Base-by-base conservation (phyloP, 1,140 invertebrate species). In the Panagrolaimus sp. region DNA sequence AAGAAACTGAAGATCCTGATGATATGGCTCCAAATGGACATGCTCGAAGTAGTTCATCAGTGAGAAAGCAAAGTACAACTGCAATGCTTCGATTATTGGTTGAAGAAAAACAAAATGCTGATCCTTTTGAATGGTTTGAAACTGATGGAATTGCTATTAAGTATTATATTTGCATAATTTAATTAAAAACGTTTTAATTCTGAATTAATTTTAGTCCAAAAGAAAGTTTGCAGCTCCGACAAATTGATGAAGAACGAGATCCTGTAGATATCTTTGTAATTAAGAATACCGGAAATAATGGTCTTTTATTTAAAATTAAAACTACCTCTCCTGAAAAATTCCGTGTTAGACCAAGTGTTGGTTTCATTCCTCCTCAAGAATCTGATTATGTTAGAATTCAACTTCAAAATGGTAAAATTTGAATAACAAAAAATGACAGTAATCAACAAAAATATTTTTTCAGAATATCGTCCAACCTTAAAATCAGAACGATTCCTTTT, bases 321-420 rank as follows among this genome's bases (percentile, higher is more conserved):
- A 90, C 88, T 46, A 89, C 88, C 14, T 88, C 88, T 1, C 93
- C 92, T 0, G 91, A 94, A 73, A 94, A 93, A 83, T 95, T 93
- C 83, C 86, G 90, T 55, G 92, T 95, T 0, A 87, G 90, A 67
- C 92, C 92, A 14, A 92, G 90, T 73, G 89, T 88, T 21, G 93
- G 92, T 8, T 83, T 89, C 44, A 81, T 95, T 44, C 80, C 85
- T 3, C 87, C 89, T 21, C 88, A 87, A 21, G 85, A 85, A 67
- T 71, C 71, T 28, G 76, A 72, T 45, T 80, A 82, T 64, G 78
- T 85, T 14, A 64, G 75, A 71, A 78, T 85, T 5, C 83, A 84
- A 69, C 72, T 84, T 63, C 79, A 83, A 46, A 76, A 81, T 58
- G 52, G 52, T 3, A 4, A 38, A 7, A 38, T 2, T 7, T 38